Conservation (phyloP, 2,888 invertebrate genomes). For the Cinara cedri region DNA sequence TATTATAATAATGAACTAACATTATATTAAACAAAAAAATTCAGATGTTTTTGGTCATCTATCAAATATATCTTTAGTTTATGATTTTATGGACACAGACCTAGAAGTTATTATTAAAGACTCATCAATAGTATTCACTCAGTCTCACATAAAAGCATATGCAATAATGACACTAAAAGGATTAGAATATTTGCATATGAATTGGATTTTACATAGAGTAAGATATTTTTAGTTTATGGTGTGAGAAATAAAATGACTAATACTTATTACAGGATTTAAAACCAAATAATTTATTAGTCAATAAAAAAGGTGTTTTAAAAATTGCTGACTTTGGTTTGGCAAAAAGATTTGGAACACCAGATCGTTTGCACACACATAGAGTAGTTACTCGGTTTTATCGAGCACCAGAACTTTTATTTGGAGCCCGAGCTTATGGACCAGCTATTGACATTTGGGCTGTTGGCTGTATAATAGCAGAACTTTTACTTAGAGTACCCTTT, state of each 20-base stretch:
- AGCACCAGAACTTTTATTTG: conserved; percentile 92
- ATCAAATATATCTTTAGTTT: conserved; percentile 96
- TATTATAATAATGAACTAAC: background rate
- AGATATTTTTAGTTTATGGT: conserved; percentile 55
- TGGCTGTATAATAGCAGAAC: conserved; percentile 96
- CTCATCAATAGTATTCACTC: conserved; percentile 82
- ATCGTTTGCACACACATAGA: conserved; percentile 94
- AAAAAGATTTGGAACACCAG: conserved; percentile 96
- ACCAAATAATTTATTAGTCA: conserved; percentile 96
- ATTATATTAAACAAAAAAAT: conserved; percentile 58
- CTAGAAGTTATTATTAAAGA: conserved; percentile 94
- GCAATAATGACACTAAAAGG: conserved; percentile 94
- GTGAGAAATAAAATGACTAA: background rate
- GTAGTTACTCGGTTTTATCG: conserved; percentile 68
- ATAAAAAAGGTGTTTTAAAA: conserved; percentile 89
- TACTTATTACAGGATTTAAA: conserved; percentile 76
- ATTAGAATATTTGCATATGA: conserved; percentile 89
- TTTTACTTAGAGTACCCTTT: conserved; percentile 88
- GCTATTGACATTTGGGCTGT: conserved; percentile 99
- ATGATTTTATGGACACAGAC: conserved; percentile 99
- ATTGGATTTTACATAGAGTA: conserved; percentile 94
- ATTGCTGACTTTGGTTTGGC: conserved; percentile 99
- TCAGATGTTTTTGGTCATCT: conserved; percentile 97
- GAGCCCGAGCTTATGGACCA: conserved; percentile 91
- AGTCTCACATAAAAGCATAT: conserved; percentile 94